Percentiles rank a stretch among this genome's conserved stretches.
Evolutionary conservation across 2,888 invertebrate species (phyloP).

Genomic region (Scaptomyza parva): DNA sequence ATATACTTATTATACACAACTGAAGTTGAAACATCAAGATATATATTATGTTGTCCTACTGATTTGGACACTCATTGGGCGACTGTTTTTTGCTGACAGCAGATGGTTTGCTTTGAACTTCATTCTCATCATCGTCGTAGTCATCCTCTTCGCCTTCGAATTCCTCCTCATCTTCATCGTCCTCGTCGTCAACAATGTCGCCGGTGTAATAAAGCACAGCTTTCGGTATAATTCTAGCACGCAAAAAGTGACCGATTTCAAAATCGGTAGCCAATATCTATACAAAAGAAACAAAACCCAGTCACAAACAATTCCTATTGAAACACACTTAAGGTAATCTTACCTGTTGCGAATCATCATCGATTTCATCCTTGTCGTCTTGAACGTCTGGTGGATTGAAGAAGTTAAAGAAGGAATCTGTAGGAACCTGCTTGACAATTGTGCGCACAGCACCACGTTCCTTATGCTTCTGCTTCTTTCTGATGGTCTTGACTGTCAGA

Average conservation of each 20-base stretch:
- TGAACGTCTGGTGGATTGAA: slow-evolving; percentile 96
- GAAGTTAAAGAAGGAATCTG: slow-evolving; percentile 99
- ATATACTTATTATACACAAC: slow-evolving; percentile 61
- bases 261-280: slow-evolving; percentile 95
- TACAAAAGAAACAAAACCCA: neutral
- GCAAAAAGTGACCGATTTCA: slow-evolving; percentile 99
- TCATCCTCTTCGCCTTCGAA: slow-evolving; percentile 87
- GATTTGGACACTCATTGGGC: slow-evolving; percentile 90
- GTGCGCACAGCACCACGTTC: slow-evolving; percentile 96
- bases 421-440: slow-evolving; percentile 97
- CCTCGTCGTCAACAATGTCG: slow-evolving; percentile 92
- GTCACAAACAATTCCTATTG: neutral
- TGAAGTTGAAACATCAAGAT: slow-evolving; percentile 32
- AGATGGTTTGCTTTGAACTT: slow-evolving; percentile 85
- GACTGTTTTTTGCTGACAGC: slow-evolving; percentile 77
- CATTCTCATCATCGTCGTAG: slow-evolving; percentile 88
- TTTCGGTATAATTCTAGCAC: slow-evolving; percentile 98
- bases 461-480: slow-evolving; percentile 99
- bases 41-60: slow-evolving; percentile 85
- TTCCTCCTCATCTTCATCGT: slow-evolving; percentile 87
- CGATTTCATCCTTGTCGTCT: slow-evolving; percentile 92
- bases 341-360: slow-evolving; percentile 91
- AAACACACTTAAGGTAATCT: neutral
- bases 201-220: slow-evolving; percentile 99
- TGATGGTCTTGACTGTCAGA: slow-evolving; percentile 97